Evolutionary conservation across 37 sponge, comb jelly and placozoan species (phyloP).

Genomic region (Tethya wilhelma): DNA sequence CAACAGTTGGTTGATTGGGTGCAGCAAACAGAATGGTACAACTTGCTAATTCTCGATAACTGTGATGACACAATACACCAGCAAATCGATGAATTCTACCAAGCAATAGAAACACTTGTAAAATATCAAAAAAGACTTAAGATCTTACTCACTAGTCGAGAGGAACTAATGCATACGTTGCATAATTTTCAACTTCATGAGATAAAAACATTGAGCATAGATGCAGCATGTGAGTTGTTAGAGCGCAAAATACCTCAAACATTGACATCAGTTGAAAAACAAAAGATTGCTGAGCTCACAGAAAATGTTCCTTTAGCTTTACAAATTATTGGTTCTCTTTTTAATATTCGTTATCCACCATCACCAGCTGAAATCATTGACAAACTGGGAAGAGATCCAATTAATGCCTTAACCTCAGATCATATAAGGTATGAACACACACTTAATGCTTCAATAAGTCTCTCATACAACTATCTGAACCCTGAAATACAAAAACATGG

Average conservation of each 20-base stretch:
- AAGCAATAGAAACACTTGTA: conserved; percentile 12
- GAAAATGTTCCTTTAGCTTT: conserved; percentile 51
- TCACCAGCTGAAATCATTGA: conserved; percentile 10
- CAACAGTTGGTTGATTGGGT: conserved; percentile 1
- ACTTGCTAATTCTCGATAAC: conserved; percentile 22
- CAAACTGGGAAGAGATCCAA: conserved; percentile 12
- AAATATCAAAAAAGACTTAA: neutral
- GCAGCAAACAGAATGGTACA: neutral
- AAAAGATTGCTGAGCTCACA: conserved; percentile 27
- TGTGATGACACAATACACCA: conserved; percentile 19
- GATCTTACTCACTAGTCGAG: conserved; percentile 13
- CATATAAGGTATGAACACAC: neutral
- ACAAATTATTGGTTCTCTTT: conserved; percentile 27
- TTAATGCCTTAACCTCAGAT: conserved; percentile 11
- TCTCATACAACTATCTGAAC: conserved; percentile 23
- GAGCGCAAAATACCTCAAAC: neutral
- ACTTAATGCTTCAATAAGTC: conserved; percentile 3
- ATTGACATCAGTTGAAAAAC: neutral
- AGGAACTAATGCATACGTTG: neutral
- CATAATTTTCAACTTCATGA: neutral
- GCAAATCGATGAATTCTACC: neutral
- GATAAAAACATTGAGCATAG: neutral
- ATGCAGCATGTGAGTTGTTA: conserved; percentile 7
- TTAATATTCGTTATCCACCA: neutral
- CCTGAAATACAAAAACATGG: neutral